These are phyloP conservation scores for Hydropotes inermis DNA, from an alignment of 2,113 vertebrate genomes.

Conservation along the genomic window DNA sequence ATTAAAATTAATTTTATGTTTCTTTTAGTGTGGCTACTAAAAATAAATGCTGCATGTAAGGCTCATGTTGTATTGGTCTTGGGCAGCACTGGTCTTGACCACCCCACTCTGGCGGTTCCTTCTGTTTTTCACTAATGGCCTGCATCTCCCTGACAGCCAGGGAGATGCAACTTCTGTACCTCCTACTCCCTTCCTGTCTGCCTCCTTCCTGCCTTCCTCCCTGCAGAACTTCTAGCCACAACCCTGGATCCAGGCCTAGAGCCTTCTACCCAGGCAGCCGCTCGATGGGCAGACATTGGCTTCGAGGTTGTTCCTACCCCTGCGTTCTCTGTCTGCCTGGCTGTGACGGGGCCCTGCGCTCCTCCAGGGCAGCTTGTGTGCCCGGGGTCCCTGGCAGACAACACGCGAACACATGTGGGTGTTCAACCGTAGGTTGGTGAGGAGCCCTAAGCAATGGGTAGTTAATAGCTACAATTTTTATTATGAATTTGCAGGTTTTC, in stretches of 20 bases:
- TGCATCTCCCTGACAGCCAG: rapidly evolving
- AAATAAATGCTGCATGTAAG: background rate
- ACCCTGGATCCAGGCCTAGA: background rate
- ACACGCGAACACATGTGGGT: rapidly evolving
- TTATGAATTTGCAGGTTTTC: background rate
- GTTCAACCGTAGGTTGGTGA: background rate
- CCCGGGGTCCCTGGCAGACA: background rate
- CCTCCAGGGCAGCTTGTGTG: background rate
- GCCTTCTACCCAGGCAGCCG: background rate
- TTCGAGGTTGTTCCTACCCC: rapidly evolving
- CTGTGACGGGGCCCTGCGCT: background rate
- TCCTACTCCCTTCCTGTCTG: background rate
- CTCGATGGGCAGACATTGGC: rapidly evolving
- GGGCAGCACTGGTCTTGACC: rapidly evolving
- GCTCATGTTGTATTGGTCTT: rapidly evolving
- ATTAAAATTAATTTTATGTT: background rate
- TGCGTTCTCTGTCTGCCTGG: background rate
- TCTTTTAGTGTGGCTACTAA: background rate
- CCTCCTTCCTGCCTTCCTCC: background rate
- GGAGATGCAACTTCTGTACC: background rate
- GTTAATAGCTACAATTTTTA: background rate
- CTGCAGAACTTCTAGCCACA: background rate
- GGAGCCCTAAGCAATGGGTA: background rate
- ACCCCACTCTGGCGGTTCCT: rapidly evolving
- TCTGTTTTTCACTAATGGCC: background rate